Percentiles rank a stretch among this genome's conserved stretches.
Conservation (phyloP, 2,113 vertebrate genomes). For the Empidonax alnorum region DNA sequence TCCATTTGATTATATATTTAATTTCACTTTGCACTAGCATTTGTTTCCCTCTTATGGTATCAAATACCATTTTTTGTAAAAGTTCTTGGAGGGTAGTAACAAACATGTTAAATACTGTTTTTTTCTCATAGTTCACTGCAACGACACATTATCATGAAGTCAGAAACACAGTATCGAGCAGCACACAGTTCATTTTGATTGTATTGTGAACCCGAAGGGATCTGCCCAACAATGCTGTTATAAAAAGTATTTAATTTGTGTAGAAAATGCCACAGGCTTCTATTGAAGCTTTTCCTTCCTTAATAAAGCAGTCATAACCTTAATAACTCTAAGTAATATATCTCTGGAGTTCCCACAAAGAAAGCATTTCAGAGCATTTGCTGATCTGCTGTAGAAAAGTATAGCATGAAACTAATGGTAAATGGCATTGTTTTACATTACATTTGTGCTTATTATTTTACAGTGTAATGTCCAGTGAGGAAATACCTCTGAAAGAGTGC, state of each 20-base stretch:
- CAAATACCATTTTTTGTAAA: not conserved
- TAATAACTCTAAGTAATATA: not conserved
- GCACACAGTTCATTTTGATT: conserved; percentile 15
- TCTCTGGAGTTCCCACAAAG: conserved; percentile 5
- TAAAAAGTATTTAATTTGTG: not conserved
- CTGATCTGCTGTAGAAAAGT: not conserved
- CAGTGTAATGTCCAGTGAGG: not conserved
- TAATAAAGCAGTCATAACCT: not conserved
- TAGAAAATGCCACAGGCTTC: conserved; percentile 34
- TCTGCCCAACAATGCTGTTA: conserved; percentile 19
- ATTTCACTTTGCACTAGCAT: not conserved
- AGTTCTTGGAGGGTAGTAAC: not conserved
- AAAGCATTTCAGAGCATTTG: not conserved
- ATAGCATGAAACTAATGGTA: not conserved
- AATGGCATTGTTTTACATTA: not conserved
- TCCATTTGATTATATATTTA: not conserved
- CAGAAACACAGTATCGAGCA: not conserved
- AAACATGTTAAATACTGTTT: not conserved
- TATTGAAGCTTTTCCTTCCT: conserved; percentile 45
- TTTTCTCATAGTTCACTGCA: conserved; percentile 22
- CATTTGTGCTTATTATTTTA: not conserved
- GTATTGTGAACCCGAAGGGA: not conserved
- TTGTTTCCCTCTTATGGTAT: not conserved
- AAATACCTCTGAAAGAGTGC: not conserved
- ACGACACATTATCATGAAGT: not conserved